phyloP scores from a whole-genome alignment of 2,113 vertebrate species.

The Erythrocercus mccallii region DNA sequence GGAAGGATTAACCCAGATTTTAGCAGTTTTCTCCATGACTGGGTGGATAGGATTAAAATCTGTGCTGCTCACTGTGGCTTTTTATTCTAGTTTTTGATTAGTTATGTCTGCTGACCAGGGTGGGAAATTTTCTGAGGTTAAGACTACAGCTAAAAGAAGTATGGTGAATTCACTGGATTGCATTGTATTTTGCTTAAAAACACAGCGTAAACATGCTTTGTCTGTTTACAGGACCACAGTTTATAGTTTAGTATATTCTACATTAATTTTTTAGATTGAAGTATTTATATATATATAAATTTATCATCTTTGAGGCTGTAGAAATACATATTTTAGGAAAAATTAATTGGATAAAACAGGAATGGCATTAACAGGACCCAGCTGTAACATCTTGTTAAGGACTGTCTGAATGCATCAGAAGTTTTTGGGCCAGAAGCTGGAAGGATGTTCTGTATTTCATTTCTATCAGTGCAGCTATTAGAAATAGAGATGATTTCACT shows the following conservation, averaged over 20 bases:
- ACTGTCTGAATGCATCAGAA: not conserved
- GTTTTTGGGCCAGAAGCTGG: not conserved
- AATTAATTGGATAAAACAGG: not conserved
- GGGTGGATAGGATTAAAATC: constrained; percentile 13
- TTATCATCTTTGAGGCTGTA: not conserved
- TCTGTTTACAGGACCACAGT: not conserved
- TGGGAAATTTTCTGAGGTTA: not conserved
- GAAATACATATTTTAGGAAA: not conserved
- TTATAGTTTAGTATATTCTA: not conserved
- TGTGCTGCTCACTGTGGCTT: not conserved
- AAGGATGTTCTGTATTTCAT: not conserved
- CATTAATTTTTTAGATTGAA: not conserved
- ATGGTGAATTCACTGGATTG: not conserved
- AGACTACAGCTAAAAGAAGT: not conserved
- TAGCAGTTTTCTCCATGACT: not conserved
- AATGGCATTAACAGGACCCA: not conserved
- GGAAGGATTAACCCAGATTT: constrained; percentile 51
- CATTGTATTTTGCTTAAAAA: not conserved
- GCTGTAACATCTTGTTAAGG: not conserved
- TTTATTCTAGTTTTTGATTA: not conserved
- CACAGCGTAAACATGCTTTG: not conserved
- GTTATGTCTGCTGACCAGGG: not conserved
- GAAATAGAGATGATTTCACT: not conserved
- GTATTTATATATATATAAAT: not conserved
- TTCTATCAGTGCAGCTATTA: not conserved